Evolutionary conservation across 2,888 invertebrate genomes (phyloP).

Genomic region (Microdon myrmicae): DNA sequence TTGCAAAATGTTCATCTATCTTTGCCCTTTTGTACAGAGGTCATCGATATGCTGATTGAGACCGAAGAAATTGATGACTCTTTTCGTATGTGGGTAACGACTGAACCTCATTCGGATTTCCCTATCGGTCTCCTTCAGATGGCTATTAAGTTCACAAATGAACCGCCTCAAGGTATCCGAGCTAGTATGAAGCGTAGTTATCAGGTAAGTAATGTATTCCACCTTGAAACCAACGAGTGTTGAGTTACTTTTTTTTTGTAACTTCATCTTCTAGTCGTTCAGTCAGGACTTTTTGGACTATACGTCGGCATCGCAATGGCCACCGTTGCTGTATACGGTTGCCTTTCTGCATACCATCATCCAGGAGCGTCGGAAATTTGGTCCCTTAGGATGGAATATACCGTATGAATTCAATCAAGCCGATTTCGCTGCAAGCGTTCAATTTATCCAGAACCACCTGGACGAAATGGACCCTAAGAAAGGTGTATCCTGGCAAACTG

Average conservation of each 20-base stretch:
- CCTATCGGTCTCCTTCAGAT: conserved; percentile 89
- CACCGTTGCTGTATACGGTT: conserved; percentile 90
- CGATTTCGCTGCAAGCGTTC: conserved; percentile 94
- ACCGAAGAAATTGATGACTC: conserved; percentile 83
- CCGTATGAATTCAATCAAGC: conserved; percentile 95
- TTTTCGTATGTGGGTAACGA: conserved; percentile 94
- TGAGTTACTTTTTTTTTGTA: conserved; percentile 5
- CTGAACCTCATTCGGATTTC: conserved; percentile 92
- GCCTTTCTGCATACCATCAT: conserved; percentile 95
- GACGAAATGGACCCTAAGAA: conserved; percentile 97
- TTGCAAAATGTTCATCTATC: conserved; percentile 97
- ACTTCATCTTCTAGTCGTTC: conserved; percentile 57
- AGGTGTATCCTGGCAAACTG: conserved; percentile 96
- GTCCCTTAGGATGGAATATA: conserved; percentile 96
- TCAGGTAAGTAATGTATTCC: conserved; percentile 68
- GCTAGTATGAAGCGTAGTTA: conserved; percentile 95
- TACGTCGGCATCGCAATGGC: conserved; percentile 92
- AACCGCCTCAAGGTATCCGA: conserved; percentile 94
- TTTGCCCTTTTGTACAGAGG: conserved; percentile 91
- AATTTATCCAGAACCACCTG: conserved; percentile 95
- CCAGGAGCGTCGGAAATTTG: conserved; percentile 94
- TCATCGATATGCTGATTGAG: conserved; percentile 88
- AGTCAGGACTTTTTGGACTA: conserved; percentile 91
- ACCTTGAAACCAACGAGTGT: conserved; percentile 3
- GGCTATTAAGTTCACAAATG: conserved; percentile 97